Percentiles rank a stretch among this genome's conserved stretches.
phyloP scores from a whole-genome alignment of 2,888 invertebrate genomes.

The Hemaris fuciformis region DNA sequence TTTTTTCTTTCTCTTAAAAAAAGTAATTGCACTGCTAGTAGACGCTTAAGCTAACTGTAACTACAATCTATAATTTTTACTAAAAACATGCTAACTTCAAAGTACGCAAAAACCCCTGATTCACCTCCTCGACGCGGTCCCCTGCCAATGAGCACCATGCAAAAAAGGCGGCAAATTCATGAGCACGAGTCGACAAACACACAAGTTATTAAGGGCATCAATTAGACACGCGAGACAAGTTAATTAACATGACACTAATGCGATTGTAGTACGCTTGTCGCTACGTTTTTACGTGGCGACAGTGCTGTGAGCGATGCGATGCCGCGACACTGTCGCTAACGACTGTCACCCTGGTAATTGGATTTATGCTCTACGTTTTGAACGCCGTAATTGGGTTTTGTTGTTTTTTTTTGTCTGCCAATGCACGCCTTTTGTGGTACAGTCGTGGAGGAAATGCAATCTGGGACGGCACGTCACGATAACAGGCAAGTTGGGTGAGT shows the following conservation, averaged over 20 bases:
- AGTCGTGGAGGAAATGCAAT: not conserved
- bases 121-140: too few relatives aligned
- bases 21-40: too few relatives aligned
- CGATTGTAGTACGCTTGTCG: slow-evolving; percentile 20
- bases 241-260: slow-evolving; percentile 32
- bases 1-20: too few relatives aligned
- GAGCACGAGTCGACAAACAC: slow-evolving; percentile 10
- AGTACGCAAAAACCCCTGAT: not conserved
- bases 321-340: not conserved
- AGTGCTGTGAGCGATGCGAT: slow-evolving; percentile 20
- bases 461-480: not conserved
- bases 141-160: not conserved
- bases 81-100: too few relatives aligned
- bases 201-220: slow-evolving; percentile 27
- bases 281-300: slow-evolving; percentile 30
- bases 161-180: not conserved
- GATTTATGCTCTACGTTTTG: not conserved
- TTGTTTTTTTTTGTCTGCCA: not conserved
- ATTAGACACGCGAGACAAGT: slow-evolving; percentile 36
- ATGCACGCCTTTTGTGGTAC: not conserved
- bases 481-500: not conserved
- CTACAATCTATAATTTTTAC: too few relatives aligned
- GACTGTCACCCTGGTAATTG: not conserved
- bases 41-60: too few relatives aligned
- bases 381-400: slow-evolving; percentile 2